phyloP scores from a whole-genome alignment of 2,797 vertebrate species.

The Champsocephalus esox region DNA sequence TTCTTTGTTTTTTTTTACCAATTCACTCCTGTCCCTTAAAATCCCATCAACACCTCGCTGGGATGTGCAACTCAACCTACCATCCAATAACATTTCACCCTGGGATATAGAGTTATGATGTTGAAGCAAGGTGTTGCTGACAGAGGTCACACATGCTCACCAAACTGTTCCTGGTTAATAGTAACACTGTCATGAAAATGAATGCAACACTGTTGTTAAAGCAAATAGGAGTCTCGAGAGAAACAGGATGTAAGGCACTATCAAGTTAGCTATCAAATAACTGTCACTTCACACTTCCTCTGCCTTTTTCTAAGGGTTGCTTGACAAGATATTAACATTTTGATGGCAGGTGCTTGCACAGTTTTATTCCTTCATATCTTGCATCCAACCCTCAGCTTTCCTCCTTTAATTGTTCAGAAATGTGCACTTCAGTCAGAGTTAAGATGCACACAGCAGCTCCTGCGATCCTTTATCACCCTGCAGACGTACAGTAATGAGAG shows the following conservation, averaged over 20 bases:
- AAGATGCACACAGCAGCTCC: not conserved
- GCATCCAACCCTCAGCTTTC: not conserved
- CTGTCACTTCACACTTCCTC: not conserved
- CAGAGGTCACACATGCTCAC: not conserved
- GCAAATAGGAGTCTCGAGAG: not conserved
- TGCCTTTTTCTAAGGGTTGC: not conserved
- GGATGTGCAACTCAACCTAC: constrained; percentile 12
- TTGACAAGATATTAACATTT: not conserved
- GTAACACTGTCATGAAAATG: not conserved
- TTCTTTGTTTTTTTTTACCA: not conserved
- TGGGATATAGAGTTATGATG: constrained; percentile 20
- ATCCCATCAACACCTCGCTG: constrained; percentile 30
- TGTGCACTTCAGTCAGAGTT: not conserved
- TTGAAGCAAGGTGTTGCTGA: not conserved
- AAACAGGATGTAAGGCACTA: no score
- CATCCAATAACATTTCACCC: not conserved
- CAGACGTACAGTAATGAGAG: not conserved
- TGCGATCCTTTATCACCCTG: not conserved
- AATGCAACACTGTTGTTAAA: not conserved
- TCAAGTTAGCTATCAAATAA: not conserved
- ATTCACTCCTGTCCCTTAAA: not conserved
- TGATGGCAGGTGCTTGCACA: not conserved
- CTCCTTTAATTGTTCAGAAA: not conserved
- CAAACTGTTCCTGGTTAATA: not conserved
- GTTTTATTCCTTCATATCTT: not conserved